Evolutionary conservation across 1,140 invertebrate species (phyloP), one percentile per base, ranked within the genome.

Genomic region (Drosophila willistoni): DNA sequence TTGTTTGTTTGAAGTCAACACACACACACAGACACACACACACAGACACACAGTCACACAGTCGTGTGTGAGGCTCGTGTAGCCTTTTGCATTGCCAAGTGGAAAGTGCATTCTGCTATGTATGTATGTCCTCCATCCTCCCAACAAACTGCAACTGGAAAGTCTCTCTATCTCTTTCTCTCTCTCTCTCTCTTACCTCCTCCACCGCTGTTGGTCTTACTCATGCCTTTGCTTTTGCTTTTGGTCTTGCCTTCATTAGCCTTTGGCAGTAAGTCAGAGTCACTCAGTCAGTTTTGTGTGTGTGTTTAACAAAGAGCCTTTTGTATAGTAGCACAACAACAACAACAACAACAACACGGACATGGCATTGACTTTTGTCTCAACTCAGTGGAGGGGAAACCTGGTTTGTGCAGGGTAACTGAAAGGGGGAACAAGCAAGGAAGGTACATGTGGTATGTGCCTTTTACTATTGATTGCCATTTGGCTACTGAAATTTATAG

Each of bases 181-280:
- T n/a, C 44, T 59, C 71, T 36, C 42, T 25, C 54, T 44, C 33
- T 17, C 4, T 22, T 67, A 10, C 39, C 13, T 2, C 33, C 25
- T 33, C 39, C 47, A 42, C 39, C 14, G 29, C 22, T 33, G 17
- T 59, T 47, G 29, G 33, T 64, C 14, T 54, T 47, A n/a, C 42
- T 67, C n/a, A n/a, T 17, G n/a, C 51, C 22, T 44, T 36, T 60
- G 47, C 41, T 39, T 55, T 54, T 68, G 59, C 41, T 44, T 55
- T 57, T 68, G 59, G 61, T 71, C 39, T 64, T 70, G 82, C 82
- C 82, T 85, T 85, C 82, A 85, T 85, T 85, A 85, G 82, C 82
- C 82, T 86, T 85, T 85, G 82, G 82, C 82, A 86, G 82, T 86
- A 73, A 86, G 82, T 85, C 82, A 85, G 82, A 82, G 81, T 77